Evolutionary conservation across 2,888 invertebrate genomes (phyloP).

Genomic region (Chaitophorus viminalis): DNA sequence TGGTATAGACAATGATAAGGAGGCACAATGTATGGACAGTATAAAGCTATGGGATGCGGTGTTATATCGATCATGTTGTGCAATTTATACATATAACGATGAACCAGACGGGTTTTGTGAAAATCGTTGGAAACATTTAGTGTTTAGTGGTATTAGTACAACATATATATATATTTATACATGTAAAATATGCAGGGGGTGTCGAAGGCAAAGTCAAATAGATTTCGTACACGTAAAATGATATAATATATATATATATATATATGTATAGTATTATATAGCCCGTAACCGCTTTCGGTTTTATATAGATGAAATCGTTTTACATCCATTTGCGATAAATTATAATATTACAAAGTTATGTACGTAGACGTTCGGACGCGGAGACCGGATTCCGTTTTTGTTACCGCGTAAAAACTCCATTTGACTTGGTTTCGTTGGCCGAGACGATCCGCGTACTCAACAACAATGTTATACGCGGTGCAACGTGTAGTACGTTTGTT

Average conservation of each 20-base stretch:
- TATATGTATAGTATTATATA: not conserved
- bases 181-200: too few relatives aligned
- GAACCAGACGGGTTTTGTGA: not conserved
- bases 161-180: not conserved
- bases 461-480: too few relatives aligned
- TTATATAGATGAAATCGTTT: too few relatives aligned
- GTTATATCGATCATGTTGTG: not conserved
- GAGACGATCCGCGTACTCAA: slow-evolving; percentile 4
- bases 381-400: not conserved
- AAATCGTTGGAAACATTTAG: slow-evolving; percentile 39
- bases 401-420: slow-evolving; percentile 19
- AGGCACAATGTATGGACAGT: too few relatives aligned
- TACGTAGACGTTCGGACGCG: not conserved
- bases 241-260: too few relatives aligned
- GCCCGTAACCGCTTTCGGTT: not conserved
- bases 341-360: too few relatives aligned
- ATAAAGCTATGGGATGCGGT: not conserved
- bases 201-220: slow-evolving; percentile 50
- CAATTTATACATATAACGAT: not conserved
- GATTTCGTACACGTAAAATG: not conserved
- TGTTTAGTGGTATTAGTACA: not conserved
- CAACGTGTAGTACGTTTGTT: too few relatives aligned
- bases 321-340: too few relatives aligned
- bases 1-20: too few relatives aligned
- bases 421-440: slow-evolving; percentile 31